Base-by-base conservation (phyloP, 2,888 invertebrate genomes). In the Apodemia hepburni region DNA sequence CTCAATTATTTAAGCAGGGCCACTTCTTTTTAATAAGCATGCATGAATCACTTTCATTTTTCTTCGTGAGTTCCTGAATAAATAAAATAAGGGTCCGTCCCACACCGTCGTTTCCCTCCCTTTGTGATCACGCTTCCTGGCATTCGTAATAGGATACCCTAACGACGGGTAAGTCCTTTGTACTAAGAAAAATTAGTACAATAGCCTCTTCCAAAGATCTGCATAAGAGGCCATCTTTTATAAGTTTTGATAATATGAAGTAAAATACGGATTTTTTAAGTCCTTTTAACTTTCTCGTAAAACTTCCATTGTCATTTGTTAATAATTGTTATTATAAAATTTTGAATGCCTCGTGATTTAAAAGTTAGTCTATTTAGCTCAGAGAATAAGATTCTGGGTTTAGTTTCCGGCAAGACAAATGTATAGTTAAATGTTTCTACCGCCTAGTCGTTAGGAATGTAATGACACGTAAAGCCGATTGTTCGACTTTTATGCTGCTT, bases 121-220 rank as follows among this genome's bases (percentile, higher is more conserved):
- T 86, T 86, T 86, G 85, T 87, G 72, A 75, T 76, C 76, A 76
- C 79, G 79, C 82, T 84, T 82, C 82, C 85, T 79, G 85, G 82
- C 81, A 83, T 84, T 79, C 81, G 84, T 86, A 85, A 86, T 86
- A 77, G 84, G 84, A 84, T 84, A 83, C 82, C 82, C 82, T 77
- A 76, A 79, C 78, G 73, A 84, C 72, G 77, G 77, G 73, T 69
- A 73, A 76, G 75, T 79, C 82, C 79, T 83, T 85, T 85, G 80
- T 82, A 77, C 78, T 80, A 74, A 80, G 80, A 84, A 84, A 84
- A 84, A 80, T 79, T 78, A 79, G 76, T 75, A 84, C 80, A 84
- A 83, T 78, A 71, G 75, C 61, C 64, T 66, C 69, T 62, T 63
- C 66, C 62, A 62, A 65, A 60, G 68, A 69, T 65, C 67, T 69